Evolutionary conservation across 2,113 vertebrate species (phyloP).

Genomic region (Nicator chloris): DNA sequence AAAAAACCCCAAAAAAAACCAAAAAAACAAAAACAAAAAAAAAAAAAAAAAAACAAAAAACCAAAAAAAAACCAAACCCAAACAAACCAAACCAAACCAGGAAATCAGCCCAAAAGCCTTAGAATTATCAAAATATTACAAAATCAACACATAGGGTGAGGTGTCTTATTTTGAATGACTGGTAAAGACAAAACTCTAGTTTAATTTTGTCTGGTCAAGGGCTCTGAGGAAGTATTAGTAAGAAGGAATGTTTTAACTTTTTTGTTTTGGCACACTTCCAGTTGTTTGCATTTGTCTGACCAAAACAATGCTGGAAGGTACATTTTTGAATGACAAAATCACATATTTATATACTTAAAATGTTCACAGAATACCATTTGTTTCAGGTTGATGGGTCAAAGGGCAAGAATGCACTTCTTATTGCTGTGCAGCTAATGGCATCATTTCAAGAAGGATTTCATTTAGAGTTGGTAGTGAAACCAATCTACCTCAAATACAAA

Average conservation of each 20-base stretch:
- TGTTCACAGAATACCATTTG: background rate
- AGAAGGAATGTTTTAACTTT: background rate
- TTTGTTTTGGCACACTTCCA: background rate
- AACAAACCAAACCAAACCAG: background rate
- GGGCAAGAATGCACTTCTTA: background rate
- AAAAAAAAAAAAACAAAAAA: background rate
- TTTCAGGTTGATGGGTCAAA: background rate
- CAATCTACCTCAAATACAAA: background rate
- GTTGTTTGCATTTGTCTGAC: background rate
- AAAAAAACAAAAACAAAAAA: background rate
- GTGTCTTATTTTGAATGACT: background rate
- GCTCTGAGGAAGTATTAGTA: background rate
- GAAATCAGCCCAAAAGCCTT: background rate
- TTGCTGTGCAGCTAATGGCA: background rate
- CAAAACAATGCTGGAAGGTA: background rate
- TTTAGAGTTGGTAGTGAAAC: background rate
- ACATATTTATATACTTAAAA: background rate
- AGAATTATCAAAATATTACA: background rate
- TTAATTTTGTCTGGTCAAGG: background rate
- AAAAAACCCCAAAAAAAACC: accelerated
- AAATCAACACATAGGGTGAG: background rate
- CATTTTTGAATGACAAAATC: background rate
- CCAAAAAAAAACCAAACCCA: background rate
- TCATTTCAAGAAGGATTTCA: background rate
- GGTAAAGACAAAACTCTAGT: background rate